These are phyloP conservation scores for Meriones unguiculatus DNA, from an alignment of 2,113 vertebrate species.

Conservation along the genomic window DNA sequence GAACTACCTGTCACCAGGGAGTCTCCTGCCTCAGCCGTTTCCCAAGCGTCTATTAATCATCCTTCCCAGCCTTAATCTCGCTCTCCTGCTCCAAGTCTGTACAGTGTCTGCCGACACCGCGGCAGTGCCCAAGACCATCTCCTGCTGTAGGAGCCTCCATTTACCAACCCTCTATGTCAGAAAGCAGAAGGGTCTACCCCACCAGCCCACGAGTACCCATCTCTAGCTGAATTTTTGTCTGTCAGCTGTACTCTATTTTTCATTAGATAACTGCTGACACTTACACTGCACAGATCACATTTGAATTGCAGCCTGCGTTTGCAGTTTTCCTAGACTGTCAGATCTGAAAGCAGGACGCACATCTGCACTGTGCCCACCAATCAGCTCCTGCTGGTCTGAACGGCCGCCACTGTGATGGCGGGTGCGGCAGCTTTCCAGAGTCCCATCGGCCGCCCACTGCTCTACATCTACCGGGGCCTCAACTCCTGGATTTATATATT, in stretches of 20 bases:
- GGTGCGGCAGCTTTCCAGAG: background rate
- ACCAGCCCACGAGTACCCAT: background rate
- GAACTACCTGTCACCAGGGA: background rate
- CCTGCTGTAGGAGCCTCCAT: too few relatives aligned
- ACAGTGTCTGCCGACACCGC: background rate
- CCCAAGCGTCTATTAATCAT: background rate
- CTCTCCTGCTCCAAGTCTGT: background rate
- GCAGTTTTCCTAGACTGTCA: background rate
- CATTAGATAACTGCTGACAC: conserved; percentile 13
- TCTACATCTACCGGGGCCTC: background rate
- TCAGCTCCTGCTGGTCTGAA: background rate
- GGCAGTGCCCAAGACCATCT: background rate
- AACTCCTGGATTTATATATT: background rate
- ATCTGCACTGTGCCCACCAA: background rate
- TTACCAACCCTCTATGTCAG: background rate
- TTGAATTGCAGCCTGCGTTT: background rate
- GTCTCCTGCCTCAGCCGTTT: background rate
- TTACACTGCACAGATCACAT: background rate
- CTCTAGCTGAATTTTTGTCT: background rate
- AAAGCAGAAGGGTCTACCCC: background rate
- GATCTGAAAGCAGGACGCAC: background rate
- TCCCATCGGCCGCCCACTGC: background rate
- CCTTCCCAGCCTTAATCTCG: background rate
- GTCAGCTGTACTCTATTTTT: conserved; percentile 20
- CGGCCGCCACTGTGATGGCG: background rate